Evolutionary conservation across 1,140 invertebrate genomes (phyloP).

Genomic region (Megalopta genalis): DNA sequence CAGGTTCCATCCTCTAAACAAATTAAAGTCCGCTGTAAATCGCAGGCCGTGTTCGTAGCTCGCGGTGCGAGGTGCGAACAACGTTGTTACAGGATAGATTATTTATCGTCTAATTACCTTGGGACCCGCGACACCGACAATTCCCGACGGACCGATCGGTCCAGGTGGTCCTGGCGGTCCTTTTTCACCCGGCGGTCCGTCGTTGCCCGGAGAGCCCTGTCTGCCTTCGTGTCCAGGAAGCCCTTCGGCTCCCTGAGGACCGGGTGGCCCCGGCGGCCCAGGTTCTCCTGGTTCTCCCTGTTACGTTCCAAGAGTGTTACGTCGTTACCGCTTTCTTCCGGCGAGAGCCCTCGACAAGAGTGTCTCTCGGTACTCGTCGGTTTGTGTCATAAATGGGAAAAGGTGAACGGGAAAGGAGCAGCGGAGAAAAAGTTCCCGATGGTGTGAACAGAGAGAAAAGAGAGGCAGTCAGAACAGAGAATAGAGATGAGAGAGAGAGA

Average conservation of each 20-base stretch:
- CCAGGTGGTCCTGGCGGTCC: constrained; percentile 85
- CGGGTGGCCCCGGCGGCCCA: constrained; percentile 92
- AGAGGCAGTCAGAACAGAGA: constrained; percentile 24
- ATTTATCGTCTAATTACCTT: constrained; percentile 82
- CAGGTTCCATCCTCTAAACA: too few relatives aligned
- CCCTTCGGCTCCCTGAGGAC: constrained; percentile 88
- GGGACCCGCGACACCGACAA: constrained; percentile 83
- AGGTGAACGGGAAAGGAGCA: constrained; percentile 45
- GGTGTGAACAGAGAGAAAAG: constrained; percentile 8
- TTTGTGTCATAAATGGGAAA: constrained; percentile 59
- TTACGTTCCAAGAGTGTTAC: constrained; percentile 67
- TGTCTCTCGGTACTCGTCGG: constrained; percentile 64
- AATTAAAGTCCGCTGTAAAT: too few relatives aligned
- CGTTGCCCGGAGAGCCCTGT: constrained; percentile 86
- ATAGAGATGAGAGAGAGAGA: constrained; percentile 12
- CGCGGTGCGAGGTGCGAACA: too few relatives aligned
- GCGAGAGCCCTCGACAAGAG: constrained; percentile 66
- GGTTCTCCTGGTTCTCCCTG: constrained; percentile 95
- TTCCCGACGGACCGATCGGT: constrained; percentile 85
- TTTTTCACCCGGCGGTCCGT: constrained; percentile 84
- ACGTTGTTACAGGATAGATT: not conserved
- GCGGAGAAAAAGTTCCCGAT: constrained; percentile 7
- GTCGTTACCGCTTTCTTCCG: constrained; percentile 65
- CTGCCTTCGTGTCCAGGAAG: constrained; percentile 91
- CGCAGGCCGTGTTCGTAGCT: too few relatives aligned